Base-by-base conservation (phyloP, 1,140 invertebrate genomes). In the Drosophila pallidifrons region DNA sequence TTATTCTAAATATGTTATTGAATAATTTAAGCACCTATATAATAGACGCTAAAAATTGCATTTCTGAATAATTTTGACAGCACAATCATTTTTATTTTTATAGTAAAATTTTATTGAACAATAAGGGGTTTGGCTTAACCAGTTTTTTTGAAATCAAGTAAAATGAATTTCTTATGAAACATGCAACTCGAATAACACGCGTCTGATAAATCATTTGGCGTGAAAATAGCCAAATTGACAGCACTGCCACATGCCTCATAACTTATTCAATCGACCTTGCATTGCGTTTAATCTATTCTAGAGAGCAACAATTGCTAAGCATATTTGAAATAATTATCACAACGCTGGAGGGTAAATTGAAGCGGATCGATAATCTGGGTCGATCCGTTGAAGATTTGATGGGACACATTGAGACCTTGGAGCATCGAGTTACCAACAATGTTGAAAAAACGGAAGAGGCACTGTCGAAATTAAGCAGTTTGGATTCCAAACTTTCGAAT, bases 271-370 rank as follows among this genome's bases (percentile, higher is more conserved):
- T 15, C 7, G n/a, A 35, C 13, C 28, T 10, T 52, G 7, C 11
- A 32, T 52, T 49, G 35, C 35, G 13, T 43, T 54, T 35, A 16
- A 55, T 16, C 15, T 55, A 15, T 55, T 55, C 8, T 95, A 98
- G 97, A 92, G 97, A 98, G 91, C 96, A 97, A 91, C 97, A 97
- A 91, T 94, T 98, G 43, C 96, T 97, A 92, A 96, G 97, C 82
- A 96, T 98, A 32, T 97, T 98, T 93, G 97, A 98, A 92, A 96
- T 97, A 7, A 96, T 97, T 74, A 96, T 98, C 16, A 97, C 96
- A 64, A 97, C 96, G 10, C 93, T 98, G 75, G 97, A 98, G 91
- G 96, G 96, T 8, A 97, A 97, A 93, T 93, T 98, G 3, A 96
- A 97, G 85, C 94, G 96, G 67, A 97, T 97, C 79, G 97, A 97